phyloP scores from a whole-genome alignment of 2,113 vertebrate genomes.

The Phaethon lepturus region DNA sequence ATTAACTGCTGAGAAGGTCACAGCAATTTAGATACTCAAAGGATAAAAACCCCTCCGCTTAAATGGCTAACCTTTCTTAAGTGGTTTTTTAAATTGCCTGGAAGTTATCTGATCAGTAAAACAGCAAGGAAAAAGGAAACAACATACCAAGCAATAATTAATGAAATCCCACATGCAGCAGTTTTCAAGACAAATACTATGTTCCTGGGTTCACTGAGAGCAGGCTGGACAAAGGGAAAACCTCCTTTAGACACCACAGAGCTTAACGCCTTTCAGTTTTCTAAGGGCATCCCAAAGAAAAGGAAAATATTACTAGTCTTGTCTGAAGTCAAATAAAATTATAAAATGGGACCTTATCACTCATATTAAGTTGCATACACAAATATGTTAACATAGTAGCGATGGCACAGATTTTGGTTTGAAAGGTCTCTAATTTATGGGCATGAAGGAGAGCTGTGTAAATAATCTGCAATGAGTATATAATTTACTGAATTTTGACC shows the following conservation, averaged over 20 bases:
- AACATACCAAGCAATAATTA: background rate
- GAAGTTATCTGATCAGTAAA: background rate
- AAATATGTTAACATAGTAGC: background rate
- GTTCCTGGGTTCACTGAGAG: background rate
- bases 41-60: background rate
- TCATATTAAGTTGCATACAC: background rate
- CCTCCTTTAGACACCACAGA: background rate
- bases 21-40: constrained; percentile 4
- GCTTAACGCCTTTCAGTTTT: background rate
- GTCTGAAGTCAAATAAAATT: background rate
- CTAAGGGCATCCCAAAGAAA: background rate
- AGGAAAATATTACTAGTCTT: background rate
- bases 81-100: background rate
- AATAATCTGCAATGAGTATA: background rate
- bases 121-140: background rate
- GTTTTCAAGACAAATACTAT: background rate
- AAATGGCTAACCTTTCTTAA: constrained; percentile 4
- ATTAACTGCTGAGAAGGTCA: constrained; percentile 11
- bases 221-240: background rate
- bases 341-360: background rate
- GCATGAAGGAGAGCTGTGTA: background rate
- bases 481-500: background rate
- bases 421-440: background rate
- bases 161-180: background rate
- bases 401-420: background rate